phyloP scores from a whole-genome alignment of 2,113 vertebrate genomes.

The Ellobius talpinus region DNA sequence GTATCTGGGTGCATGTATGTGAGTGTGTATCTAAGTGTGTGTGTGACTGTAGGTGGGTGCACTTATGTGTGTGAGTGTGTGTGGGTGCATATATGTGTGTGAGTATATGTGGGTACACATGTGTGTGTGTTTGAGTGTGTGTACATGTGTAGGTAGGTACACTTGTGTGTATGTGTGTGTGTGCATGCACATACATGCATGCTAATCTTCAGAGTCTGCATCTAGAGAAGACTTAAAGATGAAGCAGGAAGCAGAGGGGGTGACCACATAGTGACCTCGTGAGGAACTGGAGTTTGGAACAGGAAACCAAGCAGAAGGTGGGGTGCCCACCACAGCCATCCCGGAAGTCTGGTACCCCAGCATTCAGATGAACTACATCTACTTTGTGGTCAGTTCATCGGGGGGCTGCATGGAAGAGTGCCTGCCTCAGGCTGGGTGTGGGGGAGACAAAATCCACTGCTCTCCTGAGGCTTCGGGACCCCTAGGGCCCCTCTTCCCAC shows the following conservation, averaged over 20 bases:
- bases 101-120: no score
- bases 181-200: background rate
- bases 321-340: background rate
- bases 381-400: background rate
- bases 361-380: background rate
- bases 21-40: no score
- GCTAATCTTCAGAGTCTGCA: background rate
- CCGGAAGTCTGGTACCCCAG: background rate
- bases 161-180: background rate
- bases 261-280: background rate
- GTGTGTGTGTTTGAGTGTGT: background rate
- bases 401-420: no score
- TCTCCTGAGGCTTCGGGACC: background rate
- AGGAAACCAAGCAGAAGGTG: background rate
- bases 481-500: background rate
- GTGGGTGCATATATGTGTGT: background rate
- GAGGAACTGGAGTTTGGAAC: background rate
- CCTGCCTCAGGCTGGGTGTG: background rate
- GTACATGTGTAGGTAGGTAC: no score
- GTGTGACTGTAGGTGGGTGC: background rate
- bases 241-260: background rate
- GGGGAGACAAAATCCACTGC: background rate
- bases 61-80: background rate
- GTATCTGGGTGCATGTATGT: background rate
- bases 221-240: background rate